Percentiles rank a stretch among this genome's conserved stretches.
phyloP scores from a whole-genome alignment of 1,140 invertebrate genomes.

The Procambarus virginalis region DNA sequence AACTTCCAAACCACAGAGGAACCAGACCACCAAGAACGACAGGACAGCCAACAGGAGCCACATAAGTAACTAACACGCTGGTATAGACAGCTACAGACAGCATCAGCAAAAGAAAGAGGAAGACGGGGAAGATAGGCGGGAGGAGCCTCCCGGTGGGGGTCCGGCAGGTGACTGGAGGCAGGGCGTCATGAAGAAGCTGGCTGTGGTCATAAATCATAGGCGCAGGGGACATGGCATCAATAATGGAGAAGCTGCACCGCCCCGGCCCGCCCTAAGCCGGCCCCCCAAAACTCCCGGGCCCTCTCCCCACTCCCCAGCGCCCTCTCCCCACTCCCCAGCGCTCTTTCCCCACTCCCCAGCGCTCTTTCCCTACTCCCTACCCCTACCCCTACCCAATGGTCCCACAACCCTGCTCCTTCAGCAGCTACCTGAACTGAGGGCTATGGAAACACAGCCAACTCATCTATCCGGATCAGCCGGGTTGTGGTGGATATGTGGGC shows the following conservation, averaged over 20 bases:
- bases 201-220: slow-evolving; percentile 19
- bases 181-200: not conserved
- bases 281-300: not conserved
- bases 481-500: too few species aligned
- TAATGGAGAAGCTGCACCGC: slow-evolving; percentile 13
- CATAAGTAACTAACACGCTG: too few species aligned
- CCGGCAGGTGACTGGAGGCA: not conserved
- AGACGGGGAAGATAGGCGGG: not conserved
- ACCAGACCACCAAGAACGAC: not conserved
- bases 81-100: too few species aligned
- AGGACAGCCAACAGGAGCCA: not conserved
- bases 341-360: not conserved
- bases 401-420: too few species aligned
- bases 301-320: not conserved
- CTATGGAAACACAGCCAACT: too few species aligned
- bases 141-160: not conserved
- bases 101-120: not conserved
- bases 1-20: not conserved
- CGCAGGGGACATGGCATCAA: slow-evolving; percentile 24
- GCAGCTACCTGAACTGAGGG: too few species aligned
- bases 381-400: too few species aligned
- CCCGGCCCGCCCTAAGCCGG: not conserved
- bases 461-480: too few species aligned
- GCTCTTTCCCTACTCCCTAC: too few species aligned
- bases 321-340: not conserved